Percentiles rank a stretch among this genome's conserved stretches.
Conservation (phyloP, 2,888 invertebrate species). For the Cryptops parisi region DNA sequence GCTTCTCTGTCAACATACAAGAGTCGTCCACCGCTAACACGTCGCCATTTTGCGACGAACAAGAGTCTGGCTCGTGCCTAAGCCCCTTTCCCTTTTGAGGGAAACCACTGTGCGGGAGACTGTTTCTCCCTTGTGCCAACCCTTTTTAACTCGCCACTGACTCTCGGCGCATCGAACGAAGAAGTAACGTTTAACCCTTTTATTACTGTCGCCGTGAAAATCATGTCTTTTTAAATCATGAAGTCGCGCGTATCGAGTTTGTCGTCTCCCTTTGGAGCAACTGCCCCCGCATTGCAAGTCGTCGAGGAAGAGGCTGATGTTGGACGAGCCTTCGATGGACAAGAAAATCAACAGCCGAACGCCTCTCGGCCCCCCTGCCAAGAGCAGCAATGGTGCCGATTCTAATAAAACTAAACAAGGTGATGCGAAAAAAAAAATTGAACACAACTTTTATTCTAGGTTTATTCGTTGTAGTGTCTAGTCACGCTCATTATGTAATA, state of each 20-base stretch:
- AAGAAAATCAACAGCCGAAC: constrained; percentile 4
- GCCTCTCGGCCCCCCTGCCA: background rate
- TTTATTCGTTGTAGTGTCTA: too few relatives aligned
- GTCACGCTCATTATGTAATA: too few relatives aligned
- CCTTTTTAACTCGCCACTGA: background rate
- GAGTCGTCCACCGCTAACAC: background rate
- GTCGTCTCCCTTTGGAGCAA: constrained; percentile 6
- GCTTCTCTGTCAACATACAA: too few relatives aligned
- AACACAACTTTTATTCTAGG: too few relatives aligned
- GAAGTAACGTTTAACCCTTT: background rate
- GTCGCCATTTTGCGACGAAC: constrained; percentile 13
- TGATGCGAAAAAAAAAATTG: background rate
- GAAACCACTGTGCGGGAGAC: background rate
- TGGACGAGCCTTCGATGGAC: constrained; percentile 10
- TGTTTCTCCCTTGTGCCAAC: background rate
- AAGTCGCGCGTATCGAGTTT: constrained; percentile 8
- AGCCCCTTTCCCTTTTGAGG: background rate
- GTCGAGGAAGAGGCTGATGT: too few relatives aligned
- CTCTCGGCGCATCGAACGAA: background rate
- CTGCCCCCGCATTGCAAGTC: background rate
- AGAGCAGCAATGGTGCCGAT: background rate
- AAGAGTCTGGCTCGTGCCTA: background rate
- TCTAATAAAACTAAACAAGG: constrained; percentile 12
- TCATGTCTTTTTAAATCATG: constrained; percentile 11
- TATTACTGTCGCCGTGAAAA: constrained; percentile 1